Evolutionary conservation across 1,140 invertebrate genomes (phyloP).

Genomic region (Aphaenogaster ashmeadi): DNA sequence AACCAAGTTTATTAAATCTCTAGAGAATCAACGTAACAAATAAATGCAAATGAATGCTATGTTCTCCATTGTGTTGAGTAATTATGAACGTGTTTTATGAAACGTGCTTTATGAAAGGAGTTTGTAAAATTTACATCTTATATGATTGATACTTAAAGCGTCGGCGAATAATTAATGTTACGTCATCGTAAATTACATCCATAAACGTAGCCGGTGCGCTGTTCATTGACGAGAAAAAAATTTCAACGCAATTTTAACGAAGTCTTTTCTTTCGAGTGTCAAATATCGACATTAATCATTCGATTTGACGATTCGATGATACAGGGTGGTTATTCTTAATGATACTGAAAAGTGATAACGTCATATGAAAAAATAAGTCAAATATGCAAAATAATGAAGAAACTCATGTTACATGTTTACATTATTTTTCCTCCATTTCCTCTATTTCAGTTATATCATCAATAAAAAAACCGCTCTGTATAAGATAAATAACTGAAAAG

Average conservation of each 20-base stretch:
- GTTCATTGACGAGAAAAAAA: background rate
- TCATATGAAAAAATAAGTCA: background rate
- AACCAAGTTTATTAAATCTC: background rate
- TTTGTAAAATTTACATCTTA: constrained; percentile 6
- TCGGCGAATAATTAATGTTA: constrained; percentile 36
- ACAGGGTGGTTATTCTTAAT: background rate
- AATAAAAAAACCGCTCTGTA: background rate
- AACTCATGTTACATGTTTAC: background rate
- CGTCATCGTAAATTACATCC: constrained; percentile 28
- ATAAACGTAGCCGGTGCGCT: background rate
- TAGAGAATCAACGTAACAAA: background rate
- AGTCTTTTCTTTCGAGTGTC: background rate
- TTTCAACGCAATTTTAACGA: background rate
- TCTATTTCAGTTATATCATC: background rate
- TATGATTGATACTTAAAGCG: background rate
- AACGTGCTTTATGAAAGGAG: background rate
- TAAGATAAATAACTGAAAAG: background rate
- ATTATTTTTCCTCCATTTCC: background rate
- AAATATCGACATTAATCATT: constrained; percentile 17
- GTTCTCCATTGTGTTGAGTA: background rate
- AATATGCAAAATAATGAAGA: background rate
- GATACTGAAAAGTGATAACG: background rate
- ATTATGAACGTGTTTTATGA: background rate
- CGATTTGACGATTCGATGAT: constrained; percentile 8
- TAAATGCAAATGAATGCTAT: constrained; percentile 14